Conservation (phyloP, 2,888 invertebrate genomes). For the Dicyrtoma fusca region DNA sequence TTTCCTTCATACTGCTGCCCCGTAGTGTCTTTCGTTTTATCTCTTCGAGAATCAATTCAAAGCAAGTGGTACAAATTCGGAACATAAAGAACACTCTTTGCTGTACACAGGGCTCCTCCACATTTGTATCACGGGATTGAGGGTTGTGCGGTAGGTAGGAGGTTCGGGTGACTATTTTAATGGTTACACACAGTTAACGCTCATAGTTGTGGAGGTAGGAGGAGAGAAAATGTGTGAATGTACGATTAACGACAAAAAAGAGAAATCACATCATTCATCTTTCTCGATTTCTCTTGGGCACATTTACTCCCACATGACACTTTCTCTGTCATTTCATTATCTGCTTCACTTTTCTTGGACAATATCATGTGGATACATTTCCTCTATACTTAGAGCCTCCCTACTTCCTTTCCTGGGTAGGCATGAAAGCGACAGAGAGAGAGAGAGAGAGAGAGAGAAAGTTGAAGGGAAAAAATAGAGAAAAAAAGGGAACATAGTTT, state of each 20-base stretch:
- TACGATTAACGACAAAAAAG: conserved; percentile 28
- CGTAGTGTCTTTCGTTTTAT: not conserved
- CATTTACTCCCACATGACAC: conserved; percentile 28
- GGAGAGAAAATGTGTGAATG: conserved; percentile 14
- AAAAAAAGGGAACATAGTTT: not conserved
- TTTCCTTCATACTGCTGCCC: too few relatives aligned
- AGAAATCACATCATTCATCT: conserved; percentile 36
- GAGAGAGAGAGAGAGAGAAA: not conserved
- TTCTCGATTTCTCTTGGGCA: conserved; percentile 32
- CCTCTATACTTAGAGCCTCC: too few relatives aligned
- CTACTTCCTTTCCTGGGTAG: not conserved
- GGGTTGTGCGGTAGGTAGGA: too few relatives aligned
- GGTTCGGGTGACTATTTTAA: too few relatives aligned
- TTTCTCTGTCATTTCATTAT: conserved; percentile 37
- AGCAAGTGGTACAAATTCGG: too few relatives aligned
- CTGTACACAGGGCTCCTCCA: too few relatives aligned
- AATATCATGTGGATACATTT: conserved; percentile 1
- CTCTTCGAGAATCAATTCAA: too few relatives aligned
- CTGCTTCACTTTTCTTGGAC: conserved; percentile 33
- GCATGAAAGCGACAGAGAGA: not conserved
- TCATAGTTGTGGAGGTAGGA: not conserved
- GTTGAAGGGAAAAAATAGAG: too few relatives aligned
- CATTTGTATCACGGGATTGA: too few relatives aligned
- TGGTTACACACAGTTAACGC: too few relatives aligned
- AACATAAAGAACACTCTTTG: too few relatives aligned